phyloP scores from a whole-genome alignment of 2,888 invertebrate species.

The Tenthredo mesomela region DNA sequence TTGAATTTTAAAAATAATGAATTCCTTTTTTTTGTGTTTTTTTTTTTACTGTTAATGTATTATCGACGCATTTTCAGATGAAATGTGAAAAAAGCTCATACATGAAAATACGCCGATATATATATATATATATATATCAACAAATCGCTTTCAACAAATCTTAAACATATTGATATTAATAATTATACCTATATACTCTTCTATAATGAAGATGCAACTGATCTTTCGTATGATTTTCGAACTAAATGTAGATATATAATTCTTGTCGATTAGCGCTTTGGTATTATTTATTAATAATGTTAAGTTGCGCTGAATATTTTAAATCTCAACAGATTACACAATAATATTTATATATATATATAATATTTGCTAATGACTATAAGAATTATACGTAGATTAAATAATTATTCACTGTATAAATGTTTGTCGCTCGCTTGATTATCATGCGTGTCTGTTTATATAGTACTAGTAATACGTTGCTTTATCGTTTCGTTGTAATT shows the following conservation, averaged over 20 bases:
- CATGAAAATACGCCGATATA: too few species aligned
- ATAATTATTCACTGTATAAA: background rate
- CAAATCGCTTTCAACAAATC: too few species aligned
- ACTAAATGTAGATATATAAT: background rate
- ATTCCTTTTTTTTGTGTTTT: too few species aligned
- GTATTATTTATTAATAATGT: background rate
- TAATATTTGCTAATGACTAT: conserved; percentile 25
- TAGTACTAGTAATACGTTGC: background rate
- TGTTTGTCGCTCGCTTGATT: background rate
- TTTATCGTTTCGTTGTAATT: background rate
- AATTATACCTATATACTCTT: too few species aligned
- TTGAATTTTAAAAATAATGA: too few species aligned
- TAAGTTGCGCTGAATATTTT: background rate
- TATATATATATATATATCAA: too few species aligned
- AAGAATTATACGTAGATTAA: conserved; percentile 24
- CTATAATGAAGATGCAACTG: background rate
- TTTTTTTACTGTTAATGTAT: too few species aligned
- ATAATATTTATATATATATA: too few species aligned
- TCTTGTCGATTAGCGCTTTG: background rate
- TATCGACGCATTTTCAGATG: too few species aligned
- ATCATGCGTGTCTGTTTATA: too few species aligned
- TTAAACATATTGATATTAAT: too few species aligned
- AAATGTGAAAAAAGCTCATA: too few species aligned
- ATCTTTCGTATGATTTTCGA: background rate
- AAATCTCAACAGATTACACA: background rate